These are phyloP conservation scores for Chlorospingus flavigularis DNA, from an alignment of 2,797 vertebrate species.

Conservation along the genomic window DNA sequence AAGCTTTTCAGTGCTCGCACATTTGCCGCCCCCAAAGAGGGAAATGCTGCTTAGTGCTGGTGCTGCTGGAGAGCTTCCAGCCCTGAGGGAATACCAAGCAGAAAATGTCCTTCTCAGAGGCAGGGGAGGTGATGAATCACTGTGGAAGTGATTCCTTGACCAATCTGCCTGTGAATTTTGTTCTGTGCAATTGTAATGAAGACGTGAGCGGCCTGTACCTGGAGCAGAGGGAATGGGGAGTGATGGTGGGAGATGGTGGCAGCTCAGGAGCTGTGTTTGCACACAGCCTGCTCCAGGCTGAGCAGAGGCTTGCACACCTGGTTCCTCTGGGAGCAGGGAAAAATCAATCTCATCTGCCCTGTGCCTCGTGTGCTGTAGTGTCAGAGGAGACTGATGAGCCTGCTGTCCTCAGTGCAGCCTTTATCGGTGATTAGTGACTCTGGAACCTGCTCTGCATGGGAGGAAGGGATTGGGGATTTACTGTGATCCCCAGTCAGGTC, in stretches of 20 bases:
- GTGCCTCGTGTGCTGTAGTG: neutral
- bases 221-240: neutral
- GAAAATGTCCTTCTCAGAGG: slow-evolving; percentile 26
- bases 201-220: neutral
- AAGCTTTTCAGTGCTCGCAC: slow-evolving; percentile 37
- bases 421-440: slow-evolving; percentile 1
- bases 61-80: neutral
- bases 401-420: neutral
- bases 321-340: neutral
- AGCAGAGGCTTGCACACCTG: neutral
- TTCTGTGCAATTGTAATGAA: neutral
- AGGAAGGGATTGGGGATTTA: neutral
- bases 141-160: neutral
- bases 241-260: neutral
- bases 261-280: neutral
- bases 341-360: neutral
- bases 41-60: neutral
- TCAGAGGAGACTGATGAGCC: neutral
- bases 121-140: slow-evolving; percentile 15
- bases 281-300: neutral
- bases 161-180: neutral
- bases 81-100: neutral
- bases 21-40: slow-evolving; percentile 28
- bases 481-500: neutral
- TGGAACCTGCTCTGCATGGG: neutral